A percentile compares a stretch with the other conserved stretches of the same genome.
These are phyloP conservation scores for Drosophila parvula DNA, from an alignment of 1,140 invertebrate genomes.

Conservation along the genomic window DNA sequence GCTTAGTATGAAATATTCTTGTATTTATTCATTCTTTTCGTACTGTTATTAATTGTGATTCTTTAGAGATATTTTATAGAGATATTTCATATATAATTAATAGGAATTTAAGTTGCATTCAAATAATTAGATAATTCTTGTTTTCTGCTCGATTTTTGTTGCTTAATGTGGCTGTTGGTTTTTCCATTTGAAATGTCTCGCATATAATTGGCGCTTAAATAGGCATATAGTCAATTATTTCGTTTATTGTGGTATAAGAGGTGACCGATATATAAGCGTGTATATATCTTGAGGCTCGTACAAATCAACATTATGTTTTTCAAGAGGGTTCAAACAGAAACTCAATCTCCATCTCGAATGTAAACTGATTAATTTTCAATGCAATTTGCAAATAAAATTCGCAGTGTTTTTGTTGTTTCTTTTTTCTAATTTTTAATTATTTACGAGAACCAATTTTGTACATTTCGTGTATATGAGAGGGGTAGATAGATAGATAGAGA, in stretches of 20 bases:
- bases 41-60: slow-evolving; percentile 73
- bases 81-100: slow-evolving; percentile 81
- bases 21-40: slow-evolving; percentile 71
- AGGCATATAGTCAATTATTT: slow-evolving; percentile 73
- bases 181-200: slow-evolving; percentile 50
- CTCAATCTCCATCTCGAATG: slow-evolving; percentile 48
- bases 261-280: slow-evolving; percentile 52
- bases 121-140: slow-evolving; percentile 69
- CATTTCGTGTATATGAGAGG: slow-evolving; percentile 56
- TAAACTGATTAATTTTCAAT: slow-evolving; percentile 47
- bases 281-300: slow-evolving; percentile 56
- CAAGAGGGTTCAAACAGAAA: slow-evolving; percentile 51
- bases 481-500: slow-evolving; percentile 5
- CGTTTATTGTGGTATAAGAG: slow-evolving; percentile 65
- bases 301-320: slow-evolving; percentile 54
- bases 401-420: slow-evolving; percentile 59
- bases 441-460: slow-evolving; percentile 80
- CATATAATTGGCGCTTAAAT: slow-evolving; percentile 66
- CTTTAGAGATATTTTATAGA: slow-evolving; percentile 76
- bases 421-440: slow-evolving; percentile 60
- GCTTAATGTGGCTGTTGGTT: slow-evolving; percentile 15
- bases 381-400: slow-evolving; percentile 76
- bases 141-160: slow-evolving; percentile 42
- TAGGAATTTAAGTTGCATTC: slow-evolving; percentile 81
- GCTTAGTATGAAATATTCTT: slow-evolving; percentile 76